These are phyloP conservation scores for Holacanthella duospinosa DNA, from an alignment of 2,888 invertebrate genomes.

Conservation along the genomic window DNA sequence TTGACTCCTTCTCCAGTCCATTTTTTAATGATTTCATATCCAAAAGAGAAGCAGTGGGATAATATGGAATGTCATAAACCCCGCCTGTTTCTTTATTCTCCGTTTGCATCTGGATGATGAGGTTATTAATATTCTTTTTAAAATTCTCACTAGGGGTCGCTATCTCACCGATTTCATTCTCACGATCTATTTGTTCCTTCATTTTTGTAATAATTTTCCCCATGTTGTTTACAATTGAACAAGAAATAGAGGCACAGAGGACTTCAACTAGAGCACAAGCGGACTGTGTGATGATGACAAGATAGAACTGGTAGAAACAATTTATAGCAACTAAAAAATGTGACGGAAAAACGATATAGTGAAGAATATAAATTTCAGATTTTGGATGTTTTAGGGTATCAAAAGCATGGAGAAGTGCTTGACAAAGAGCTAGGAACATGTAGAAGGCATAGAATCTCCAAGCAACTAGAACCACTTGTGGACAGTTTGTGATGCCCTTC, in stretches of 20 bases:
- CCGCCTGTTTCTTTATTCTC: neutral
- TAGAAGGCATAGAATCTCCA: constrained; percentile 8
- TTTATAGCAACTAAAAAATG: constrained; percentile 8
- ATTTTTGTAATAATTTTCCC: constrained; percentile 24
- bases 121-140: neutral
- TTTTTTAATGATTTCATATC: neutral
- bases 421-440: constrained; percentile 8
- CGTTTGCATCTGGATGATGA: constrained; percentile 1
- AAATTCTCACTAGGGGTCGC: too few species aligned
- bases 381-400: neutral
- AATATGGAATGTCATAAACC: neutral
- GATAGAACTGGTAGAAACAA: constrained; percentile 23
- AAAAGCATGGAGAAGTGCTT: neutral
- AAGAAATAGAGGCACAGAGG: constrained; percentile 26
- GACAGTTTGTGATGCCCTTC: constrained; percentile 21
- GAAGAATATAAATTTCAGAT: constrained; percentile 9
- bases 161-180: too few species aligned
- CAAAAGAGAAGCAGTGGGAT: neutral
- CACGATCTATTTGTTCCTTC: constrained; percentile 12
- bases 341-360: constrained; percentile 13
- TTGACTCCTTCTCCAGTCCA: too few species aligned
- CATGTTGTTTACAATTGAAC: constrained; percentile 21
- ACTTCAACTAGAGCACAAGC: constrained; percentile 32
- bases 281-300: constrained; percentile 23
- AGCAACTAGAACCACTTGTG: constrained; percentile 11